A percentile compares a stretch with the other conserved stretches of the same genome.
These are phyloP conservation scores for Fulica atra DNA, from an alignment of 2,113 vertebrate species.

Conservation along the genomic window DNA sequence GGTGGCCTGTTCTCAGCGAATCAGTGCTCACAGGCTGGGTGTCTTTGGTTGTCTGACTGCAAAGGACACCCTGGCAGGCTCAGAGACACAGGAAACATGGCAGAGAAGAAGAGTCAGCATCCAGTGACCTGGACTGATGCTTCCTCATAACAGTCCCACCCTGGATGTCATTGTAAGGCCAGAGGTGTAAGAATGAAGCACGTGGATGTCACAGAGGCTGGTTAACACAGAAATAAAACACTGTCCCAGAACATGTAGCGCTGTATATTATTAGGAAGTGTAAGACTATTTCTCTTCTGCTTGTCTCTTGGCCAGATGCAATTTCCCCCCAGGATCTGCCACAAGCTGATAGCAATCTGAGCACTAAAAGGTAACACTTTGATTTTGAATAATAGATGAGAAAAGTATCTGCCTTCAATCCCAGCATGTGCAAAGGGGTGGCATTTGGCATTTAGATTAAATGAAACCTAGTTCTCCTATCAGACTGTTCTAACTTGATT, in stretches of 20 bases:
- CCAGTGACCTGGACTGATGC: neutral
- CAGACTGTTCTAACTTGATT: neutral
- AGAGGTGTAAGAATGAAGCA: neutral
- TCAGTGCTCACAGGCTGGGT: neutral
- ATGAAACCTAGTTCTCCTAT: neutral
- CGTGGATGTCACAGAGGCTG: neutral
- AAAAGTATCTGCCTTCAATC: neutral
- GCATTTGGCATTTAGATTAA: neutral
- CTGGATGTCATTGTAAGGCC: neutral
- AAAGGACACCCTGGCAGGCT: neutral
- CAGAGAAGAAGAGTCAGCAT: neutral
- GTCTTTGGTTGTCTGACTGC: neutral
- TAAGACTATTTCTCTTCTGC: neutral
- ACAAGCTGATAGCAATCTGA: conserved; percentile 13
- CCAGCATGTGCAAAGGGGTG: neutral
- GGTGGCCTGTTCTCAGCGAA: neutral
- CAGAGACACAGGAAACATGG: neutral
- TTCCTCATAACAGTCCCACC: neutral
- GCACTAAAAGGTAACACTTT: neutral
- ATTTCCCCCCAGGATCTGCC: neutral
- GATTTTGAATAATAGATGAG: conserved; percentile 27
- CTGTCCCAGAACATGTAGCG: neutral
- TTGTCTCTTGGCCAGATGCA: neutral
- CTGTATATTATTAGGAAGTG: neutral
- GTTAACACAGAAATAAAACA: neutral